Percentiles rank a stretch among this genome's conserved stretches.
Evolutionary conservation across 1,140 invertebrate species (phyloP).

Genomic region (Bombus turneri): DNA sequence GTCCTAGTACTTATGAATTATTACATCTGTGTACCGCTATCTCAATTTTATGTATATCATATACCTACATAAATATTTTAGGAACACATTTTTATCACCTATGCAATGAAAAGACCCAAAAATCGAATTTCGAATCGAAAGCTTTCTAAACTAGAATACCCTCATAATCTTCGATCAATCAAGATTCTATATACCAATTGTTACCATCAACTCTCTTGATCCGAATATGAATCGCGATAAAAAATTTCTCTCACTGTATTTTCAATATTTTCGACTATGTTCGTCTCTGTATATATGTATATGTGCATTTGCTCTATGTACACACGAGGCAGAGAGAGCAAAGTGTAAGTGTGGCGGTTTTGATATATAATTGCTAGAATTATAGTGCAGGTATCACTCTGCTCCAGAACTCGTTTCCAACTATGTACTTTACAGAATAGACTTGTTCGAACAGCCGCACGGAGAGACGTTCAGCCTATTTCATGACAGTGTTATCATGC

Average conservation of each 20-base stretch:
- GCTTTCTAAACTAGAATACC: background rate
- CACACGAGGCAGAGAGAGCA: background rate
- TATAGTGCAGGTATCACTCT: slow-evolving; percentile 21
- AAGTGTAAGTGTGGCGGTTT: slow-evolving; percentile 4
- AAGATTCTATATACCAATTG: too few species aligned
- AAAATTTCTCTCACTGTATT: slow-evolving; percentile 6
- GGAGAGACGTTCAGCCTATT: slow-evolving; percentile 62
- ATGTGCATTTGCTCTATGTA: slow-evolving; percentile 16
- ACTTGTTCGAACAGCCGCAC: background rate
- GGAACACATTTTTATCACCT: background rate
- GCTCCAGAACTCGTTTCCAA: slow-evolving; percentile 8
- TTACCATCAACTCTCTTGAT: background rate
- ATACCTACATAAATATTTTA: background rate
- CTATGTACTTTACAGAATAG: slow-evolving; percentile 35
- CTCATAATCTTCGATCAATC: background rate
- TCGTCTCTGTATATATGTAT: background rate
- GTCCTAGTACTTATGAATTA: too few species aligned
- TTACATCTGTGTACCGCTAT: too few species aligned
- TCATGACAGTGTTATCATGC: slow-evolving; percentile 66
- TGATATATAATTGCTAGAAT: slow-evolving; percentile 12
- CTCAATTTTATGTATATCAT: too few species aligned
- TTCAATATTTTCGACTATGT: background rate
- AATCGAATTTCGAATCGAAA: background rate
- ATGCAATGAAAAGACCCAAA: background rate
- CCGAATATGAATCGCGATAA: background rate